phyloP scores from a whole-genome alignment of 2,797 vertebrate genomes.

The Lerista edwardsae region DNA sequence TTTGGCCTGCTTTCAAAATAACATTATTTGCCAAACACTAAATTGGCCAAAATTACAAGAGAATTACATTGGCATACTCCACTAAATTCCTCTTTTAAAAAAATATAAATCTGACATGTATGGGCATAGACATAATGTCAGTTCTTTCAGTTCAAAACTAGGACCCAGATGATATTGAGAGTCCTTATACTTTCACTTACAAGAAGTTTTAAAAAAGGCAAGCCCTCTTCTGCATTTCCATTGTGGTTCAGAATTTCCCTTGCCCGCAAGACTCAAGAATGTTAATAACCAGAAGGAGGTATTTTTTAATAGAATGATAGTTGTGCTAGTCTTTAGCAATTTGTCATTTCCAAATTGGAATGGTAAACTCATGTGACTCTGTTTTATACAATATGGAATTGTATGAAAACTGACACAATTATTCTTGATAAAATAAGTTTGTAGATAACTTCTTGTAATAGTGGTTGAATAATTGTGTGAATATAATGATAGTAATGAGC shows the following conservation, averaged over 20 bases:
- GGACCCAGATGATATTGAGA: conserved; percentile 1
- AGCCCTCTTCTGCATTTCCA: conserved; percentile 45
- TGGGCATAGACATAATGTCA: background rate
- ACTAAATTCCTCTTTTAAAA: background rate
- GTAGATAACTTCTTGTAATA: background rate
- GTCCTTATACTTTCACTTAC: conserved; percentile 56
- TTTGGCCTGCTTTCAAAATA: too few relatives aligned
- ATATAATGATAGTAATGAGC: too few relatives aligned
- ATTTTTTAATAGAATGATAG: background rate
- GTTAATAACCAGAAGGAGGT: background rate
- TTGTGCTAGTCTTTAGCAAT: background rate
- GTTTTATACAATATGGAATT: too few relatives aligned
- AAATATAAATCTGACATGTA: background rate
- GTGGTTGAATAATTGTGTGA: too few relatives aligned
- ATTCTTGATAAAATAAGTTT: background rate
- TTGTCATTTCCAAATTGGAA: background rate
- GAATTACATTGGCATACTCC: background rate
- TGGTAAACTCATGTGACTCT: too few relatives aligned
- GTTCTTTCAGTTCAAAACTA: background rate
- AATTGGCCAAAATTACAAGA: background rate
- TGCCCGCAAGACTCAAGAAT: conserved; percentile 43
- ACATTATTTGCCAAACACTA: background rate
- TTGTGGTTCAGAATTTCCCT: conserved; percentile 56
- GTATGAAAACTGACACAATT: background rate
- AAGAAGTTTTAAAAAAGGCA: conserved; percentile 51